Conservation (phyloP, 2,113 vertebrate species). For the Dicerorhinus sumatrensis region DNA sequence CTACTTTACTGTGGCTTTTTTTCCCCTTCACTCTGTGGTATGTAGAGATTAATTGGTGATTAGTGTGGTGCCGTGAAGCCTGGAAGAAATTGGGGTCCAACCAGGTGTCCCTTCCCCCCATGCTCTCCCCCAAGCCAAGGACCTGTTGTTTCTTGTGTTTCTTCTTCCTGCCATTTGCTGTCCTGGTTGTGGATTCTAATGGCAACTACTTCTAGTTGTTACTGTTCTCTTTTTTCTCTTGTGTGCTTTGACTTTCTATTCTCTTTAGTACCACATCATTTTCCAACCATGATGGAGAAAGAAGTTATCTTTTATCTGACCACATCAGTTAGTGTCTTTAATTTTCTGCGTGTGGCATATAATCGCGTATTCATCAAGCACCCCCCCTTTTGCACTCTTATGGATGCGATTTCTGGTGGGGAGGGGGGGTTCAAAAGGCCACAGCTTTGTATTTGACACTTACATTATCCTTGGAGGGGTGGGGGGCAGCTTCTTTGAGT, state of each 20-base stretch:
- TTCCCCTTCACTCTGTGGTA: not conserved
- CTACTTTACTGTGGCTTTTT: not conserved
- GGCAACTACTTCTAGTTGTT: not conserved
- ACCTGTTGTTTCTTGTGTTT: not conserved
- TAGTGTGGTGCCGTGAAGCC: not conserved
- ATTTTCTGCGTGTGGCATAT: not conserved
- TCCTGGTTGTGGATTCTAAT: not conserved
- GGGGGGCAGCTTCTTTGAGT: not conserved
- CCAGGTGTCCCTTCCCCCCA: not conserved
- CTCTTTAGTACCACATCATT: not conserved
- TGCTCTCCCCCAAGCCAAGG: not conserved
- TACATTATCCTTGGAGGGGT: not conserved
- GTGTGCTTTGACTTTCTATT: not conserved
- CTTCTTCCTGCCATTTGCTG: not conserved
- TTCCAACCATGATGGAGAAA: not conserved
- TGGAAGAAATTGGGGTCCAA: not conserved
- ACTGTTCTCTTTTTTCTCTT: not conserved
- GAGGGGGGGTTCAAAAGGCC: not conserved
- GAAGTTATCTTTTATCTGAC: constrained; percentile 16
- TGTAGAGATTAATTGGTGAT: not conserved
- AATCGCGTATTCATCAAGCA: not conserved
- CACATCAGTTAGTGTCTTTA: not conserved
- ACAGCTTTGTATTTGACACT: not conserved
- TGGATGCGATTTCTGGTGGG: not conserved
- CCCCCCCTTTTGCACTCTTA: not conserved